Base-by-base conservation (phyloP, 2,113 vertebrate species). In the Leptobrachium ailaonicum region DNA sequence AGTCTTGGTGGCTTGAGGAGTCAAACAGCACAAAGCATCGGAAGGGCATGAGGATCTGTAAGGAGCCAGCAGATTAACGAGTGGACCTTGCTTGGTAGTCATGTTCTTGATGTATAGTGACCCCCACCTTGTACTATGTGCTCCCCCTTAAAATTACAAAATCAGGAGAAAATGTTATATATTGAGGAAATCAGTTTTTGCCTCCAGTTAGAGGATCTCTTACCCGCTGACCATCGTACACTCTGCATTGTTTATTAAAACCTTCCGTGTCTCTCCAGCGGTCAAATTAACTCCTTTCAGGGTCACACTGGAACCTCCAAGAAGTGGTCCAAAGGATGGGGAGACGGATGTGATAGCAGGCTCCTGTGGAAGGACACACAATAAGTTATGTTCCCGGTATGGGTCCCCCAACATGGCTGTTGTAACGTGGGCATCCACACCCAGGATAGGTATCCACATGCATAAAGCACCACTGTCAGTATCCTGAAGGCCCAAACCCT, bases 291-390 rank as follows among this genome's bases (percentile, higher is more conserved):
- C 87, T 50, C 98, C 98, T 0, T 66, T 85, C 14, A 99, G 91
- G 0, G 89, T 96, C 82, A 99, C 88, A 41, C 84, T 84, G 6
- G 98, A 97, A 20, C 96, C 97, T 64, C 98, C 98, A 1, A 90
- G 85, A 14, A 6, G 89, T 2, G 98, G 98, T 0, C 98, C 98
- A 2, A 95, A 98, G 1, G 87, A 87, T 0, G 97, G 98, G 10
- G 90, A 87, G 62, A 98, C 88, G 20, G 88, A 79, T 11, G 87
- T 93, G 86, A 99, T 80, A 66, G 75, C 85, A 4, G 97, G 96
- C 47, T 93, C 91, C 98, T 99, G 85, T 2, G 84, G 2, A 84
- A 10, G 12, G 50, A 66, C 32, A 1, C 4, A 32, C 20, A 32
- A 32, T 32, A 32, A 32, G 20, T 32, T 32, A 32, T 32, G 20